Base-by-base conservation (phyloP, 2,113 vertebrate species). In the Mustela lutreola region DNA sequence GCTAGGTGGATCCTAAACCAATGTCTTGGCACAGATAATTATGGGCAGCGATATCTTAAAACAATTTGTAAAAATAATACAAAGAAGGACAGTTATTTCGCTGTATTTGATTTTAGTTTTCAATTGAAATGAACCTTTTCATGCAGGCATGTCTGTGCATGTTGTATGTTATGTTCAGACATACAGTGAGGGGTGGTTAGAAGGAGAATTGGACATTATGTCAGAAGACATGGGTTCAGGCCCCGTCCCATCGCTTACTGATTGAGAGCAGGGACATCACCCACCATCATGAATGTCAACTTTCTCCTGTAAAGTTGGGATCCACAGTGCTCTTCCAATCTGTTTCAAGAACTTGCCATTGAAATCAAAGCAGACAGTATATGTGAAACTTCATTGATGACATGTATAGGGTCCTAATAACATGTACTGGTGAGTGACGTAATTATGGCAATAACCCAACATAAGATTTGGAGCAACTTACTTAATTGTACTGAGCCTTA, bases 151-250 rank as follows among this genome's bases (percentile, higher is more conserved):
- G 19, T 42, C 18, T 6, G 1, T 5, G 8, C 65, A 19, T 67
- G 28, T n/a, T 58, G 7, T 70, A 18, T 70, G 15, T 31, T 31
- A 12, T 60, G 36, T 19, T 15, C 18, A 42, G 11, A 82, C 18
- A 2, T 10, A 70, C 18, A 10, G 67, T 36, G 33, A 70, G 67
- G 67, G 36, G 33, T 70, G 67, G 33, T 36, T 70, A 70, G 8
- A 36, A 19, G 67, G 45, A 62, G 5, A 42, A 1, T 0, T 48
- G 48, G 19, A 1, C 19, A 0, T 8, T 6, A 8, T 11, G 21
- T 45, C n/a, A 14, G 24, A 70, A 62, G 42, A 48, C 53, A 2
- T 3, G 7, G 8, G 28, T 36, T 65, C 45, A 15, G 79, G 28
- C 63, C 39, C 60, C 22, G 2, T 10, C 33, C 50, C 80, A 12